Conservation (phyloP, 2,113 vertebrate genomes). For the Columba janthina region DNA sequence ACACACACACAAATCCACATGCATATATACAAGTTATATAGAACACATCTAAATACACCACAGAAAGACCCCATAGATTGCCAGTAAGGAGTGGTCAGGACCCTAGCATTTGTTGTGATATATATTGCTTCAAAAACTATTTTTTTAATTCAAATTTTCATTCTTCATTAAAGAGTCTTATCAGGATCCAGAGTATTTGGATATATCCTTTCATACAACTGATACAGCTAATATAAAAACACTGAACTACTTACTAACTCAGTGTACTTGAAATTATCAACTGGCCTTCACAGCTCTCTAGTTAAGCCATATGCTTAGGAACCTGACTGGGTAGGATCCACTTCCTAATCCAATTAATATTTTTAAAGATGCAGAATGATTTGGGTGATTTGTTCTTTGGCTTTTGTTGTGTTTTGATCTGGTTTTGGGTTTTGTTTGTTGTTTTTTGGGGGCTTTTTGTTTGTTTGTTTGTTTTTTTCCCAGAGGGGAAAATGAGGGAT, state of each 20-base stretch:
- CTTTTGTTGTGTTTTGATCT: background rate
- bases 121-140: background rate
- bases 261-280: background rate
- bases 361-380: background rate
- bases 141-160: background rate
- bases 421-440: background rate
- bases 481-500: background rate
- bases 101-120: background rate
- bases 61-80: background rate
- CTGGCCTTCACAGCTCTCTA: background rate
- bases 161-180: background rate
- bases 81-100: background rate
- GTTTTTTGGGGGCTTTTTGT: background rate
- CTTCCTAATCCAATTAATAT: background rate
- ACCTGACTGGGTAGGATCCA: background rate
- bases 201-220: background rate
- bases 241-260: background rate
- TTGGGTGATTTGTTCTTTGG: background rate
- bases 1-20: background rate
- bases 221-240: background rate
- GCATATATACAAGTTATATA: background rate
- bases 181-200: background rate
- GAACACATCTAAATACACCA: background rate
- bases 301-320: background rate
- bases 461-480: background rate